phyloP scores from a whole-genome alignment of 2,888 invertebrate genomes.

The Iphiclides podalirius region DNA sequence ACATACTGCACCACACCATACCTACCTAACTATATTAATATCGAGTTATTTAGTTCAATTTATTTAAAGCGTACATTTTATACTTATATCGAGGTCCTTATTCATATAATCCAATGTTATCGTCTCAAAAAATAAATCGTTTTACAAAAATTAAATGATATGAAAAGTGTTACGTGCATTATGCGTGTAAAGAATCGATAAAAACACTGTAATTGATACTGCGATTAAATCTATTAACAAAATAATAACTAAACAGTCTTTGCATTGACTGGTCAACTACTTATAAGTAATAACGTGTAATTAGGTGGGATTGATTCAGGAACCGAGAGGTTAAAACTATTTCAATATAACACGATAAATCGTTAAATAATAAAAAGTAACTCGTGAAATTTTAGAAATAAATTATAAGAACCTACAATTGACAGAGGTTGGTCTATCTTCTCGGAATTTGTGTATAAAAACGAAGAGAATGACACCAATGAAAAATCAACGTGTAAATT shows the following conservation, averaged over 20 bases:
- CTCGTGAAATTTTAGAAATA: not conserved
- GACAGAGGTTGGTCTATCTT: constrained; percentile 6
- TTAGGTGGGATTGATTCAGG: constrained; percentile 69
- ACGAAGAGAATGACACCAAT: constrained; percentile 4
- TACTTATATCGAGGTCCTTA: constrained; percentile 73
- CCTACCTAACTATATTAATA: constrained; percentile 72
- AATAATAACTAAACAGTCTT: constrained; percentile 74
- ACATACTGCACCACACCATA: constrained; percentile 68
- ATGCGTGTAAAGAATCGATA: constrained; percentile 55
- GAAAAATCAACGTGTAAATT: constrained; percentile 10
- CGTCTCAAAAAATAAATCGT: constrained; percentile 49
- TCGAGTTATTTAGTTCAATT: constrained; percentile 72
- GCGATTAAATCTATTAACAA: constrained; percentile 67
- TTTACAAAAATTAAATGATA: constrained; percentile 52
- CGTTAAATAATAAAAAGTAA: constrained; percentile 13
- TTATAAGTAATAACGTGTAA: constrained; percentile 33
- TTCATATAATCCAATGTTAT: constrained; percentile 47
- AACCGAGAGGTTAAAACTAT: constrained; percentile 44
- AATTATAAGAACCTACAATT: constrained; percentile 9
- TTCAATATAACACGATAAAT: constrained; percentile 8
- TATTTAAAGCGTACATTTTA: constrained; percentile 80
- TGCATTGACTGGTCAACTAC: constrained; percentile 67
- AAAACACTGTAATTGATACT: constrained; percentile 45
- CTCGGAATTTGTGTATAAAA: not conserved
- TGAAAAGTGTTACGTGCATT: constrained; percentile 43